Evolutionary conservation across 2,888 invertebrate genomes (phyloP).

Genomic region (Heliconius charithonia): DNA sequence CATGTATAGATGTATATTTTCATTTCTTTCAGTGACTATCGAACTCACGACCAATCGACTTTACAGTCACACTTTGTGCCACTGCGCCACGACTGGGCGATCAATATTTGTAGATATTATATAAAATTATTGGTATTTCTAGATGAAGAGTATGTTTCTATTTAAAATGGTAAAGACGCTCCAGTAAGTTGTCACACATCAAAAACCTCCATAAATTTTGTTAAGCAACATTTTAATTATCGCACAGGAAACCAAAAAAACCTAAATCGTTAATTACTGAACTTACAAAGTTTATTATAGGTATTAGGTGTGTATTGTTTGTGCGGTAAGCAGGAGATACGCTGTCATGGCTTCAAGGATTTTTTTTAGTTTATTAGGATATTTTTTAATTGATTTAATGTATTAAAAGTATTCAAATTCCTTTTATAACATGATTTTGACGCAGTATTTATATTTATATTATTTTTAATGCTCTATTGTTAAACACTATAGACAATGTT

Average conservation of each 20-base stretch:
- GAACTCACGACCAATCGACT: too few species aligned
- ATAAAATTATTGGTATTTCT: too few species aligned
- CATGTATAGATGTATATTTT: too few species aligned
- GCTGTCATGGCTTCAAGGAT: conserved; percentile 8
- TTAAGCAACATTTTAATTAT: conserved; percentile 1
- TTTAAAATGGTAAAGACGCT: not conserved
- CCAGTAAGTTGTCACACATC: not conserved
- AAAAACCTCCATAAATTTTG: not conserved
- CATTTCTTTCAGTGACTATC: too few species aligned
- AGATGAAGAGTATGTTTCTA: not conserved
- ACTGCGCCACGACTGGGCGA: too few species aligned
- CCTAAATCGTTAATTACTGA: not conserved
- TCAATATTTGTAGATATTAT: too few species aligned
- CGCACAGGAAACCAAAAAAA: not conserved
- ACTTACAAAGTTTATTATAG: not conserved
- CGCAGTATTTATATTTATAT: not conserved
- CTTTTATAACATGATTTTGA: too few species aligned
- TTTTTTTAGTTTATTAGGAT: not conserved
- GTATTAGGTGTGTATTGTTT: not conserved
- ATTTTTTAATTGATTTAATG: not conserved
- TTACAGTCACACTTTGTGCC: too few species aligned
- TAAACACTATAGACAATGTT: conserved; percentile 33
- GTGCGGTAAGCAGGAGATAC: not conserved
- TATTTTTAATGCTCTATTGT: conserved; percentile 29
- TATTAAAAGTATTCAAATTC: not conserved